Evolutionary conservation across 2,888 invertebrate species (phyloP).

Genomic region (Furcula furcula): DNA sequence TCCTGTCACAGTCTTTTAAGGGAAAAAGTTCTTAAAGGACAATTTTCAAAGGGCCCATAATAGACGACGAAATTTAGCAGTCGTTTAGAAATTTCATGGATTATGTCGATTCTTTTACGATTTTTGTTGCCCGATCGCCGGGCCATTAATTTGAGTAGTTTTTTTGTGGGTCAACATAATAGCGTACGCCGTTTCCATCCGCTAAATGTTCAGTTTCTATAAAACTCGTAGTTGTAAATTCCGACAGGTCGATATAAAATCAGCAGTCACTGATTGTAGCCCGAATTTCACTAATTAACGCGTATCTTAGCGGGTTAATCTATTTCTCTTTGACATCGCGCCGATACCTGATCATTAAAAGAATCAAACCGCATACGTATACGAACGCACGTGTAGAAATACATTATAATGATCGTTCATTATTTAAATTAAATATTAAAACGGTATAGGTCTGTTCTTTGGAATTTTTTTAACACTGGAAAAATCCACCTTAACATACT

Average conservation of each 20-base stretch:
- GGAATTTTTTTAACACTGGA: not conserved
- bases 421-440: no score
- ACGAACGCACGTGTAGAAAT: no score
- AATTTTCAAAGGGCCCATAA: constrained; percentile 64
- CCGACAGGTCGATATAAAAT: constrained; percentile 9
- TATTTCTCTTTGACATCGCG: no score
- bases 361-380: no score
- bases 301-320: no score
- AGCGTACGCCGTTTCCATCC: constrained; percentile 32
- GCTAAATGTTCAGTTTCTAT: constrained; percentile 4
- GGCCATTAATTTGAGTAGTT: constrained; percentile 37
- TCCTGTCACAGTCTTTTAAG: constrained; percentile 73
- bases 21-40: constrained; percentile 70
- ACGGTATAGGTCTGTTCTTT: no score
- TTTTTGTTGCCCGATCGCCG: constrained; percentile 37
- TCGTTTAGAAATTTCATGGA: constrained; percentile 61
- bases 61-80: constrained; percentile 68
- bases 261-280: not conserved
- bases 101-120: constrained; percentile 43
- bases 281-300: not conserved
- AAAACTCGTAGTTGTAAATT: constrained; percentile 5
- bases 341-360: no score
- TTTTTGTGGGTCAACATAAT: constrained; percentile 29
- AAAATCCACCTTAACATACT: no score
- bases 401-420: no score